Conservation (phyloP, 2,888 invertebrate genomes). For the Steinernema carpocapsae region DNA sequence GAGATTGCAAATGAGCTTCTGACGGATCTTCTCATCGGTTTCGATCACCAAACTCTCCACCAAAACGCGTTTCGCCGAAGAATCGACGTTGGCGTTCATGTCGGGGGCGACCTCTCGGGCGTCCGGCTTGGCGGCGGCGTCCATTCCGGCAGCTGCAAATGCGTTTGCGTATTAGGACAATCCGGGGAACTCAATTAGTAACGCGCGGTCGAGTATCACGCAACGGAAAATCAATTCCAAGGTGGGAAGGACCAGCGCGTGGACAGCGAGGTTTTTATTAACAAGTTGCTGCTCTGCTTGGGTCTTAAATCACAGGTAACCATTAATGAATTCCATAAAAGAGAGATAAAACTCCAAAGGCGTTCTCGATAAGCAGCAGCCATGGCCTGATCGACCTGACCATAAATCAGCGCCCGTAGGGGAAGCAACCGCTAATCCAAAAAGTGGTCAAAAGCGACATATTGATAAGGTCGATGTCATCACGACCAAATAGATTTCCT, state of each 20-base stretch:
- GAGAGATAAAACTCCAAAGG: not conserved
- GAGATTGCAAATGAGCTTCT: slow-evolving; percentile 30
- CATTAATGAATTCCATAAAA: not conserved
- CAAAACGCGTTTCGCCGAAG: not conserved
- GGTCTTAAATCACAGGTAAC: not conserved
- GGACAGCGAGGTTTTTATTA: not conserved
- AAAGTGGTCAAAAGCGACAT: not conserved
- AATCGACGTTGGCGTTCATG: slow-evolving; percentile 31
- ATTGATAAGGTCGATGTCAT: not conserved
- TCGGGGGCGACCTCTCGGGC: not conserved
- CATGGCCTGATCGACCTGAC: not conserved
- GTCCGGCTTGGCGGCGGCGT: not conserved
- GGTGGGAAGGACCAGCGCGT: too few relatives aligned
- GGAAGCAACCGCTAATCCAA: not conserved
- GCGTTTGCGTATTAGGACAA: not conserved
- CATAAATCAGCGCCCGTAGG: not conserved
- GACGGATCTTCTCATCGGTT: slow-evolving; percentile 20
- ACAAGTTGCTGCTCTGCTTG: not conserved
- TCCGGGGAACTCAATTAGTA: slow-evolving; percentile 24
- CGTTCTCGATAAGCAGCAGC: not conserved
- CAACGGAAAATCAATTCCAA: not conserved
- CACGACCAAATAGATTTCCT: not conserved
- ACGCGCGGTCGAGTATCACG: slow-evolving; percentile 32
- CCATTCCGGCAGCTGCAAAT: slow-evolving; percentile 16
- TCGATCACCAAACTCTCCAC: not conserved